phyloP scores from a whole-genome alignment of 2,113 vertebrate genomes.

The Galbula dea region DNA sequence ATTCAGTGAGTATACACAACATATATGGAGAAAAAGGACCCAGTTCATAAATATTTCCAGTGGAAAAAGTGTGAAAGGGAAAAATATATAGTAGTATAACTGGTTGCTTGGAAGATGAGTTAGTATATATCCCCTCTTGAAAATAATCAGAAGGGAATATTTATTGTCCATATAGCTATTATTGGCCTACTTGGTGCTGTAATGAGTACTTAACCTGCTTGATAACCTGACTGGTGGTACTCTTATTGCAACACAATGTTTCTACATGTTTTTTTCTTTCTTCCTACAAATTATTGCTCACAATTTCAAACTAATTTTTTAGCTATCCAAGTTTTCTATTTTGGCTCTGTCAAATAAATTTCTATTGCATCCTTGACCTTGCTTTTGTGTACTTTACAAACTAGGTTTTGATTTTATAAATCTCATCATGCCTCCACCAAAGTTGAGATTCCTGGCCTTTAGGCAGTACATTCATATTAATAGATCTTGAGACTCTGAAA shows the following conservation, averaged over 20 bases:
- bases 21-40: neutral
- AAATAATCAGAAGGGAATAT: neutral
- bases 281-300: neutral
- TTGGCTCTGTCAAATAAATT: neutral
- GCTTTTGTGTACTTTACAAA: neutral
- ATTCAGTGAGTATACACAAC: neutral
- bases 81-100: neutral
- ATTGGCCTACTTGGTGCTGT: neutral
- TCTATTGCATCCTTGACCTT: neutral
- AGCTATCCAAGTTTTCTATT: neutral
- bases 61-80: neutral
- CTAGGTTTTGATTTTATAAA: neutral
- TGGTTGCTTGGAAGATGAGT: neutral
- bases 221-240: neutral
- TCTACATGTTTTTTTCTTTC: neutral
- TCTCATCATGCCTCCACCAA: neutral
- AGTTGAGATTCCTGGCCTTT: neutral
- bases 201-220: neutral
- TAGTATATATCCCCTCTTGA: neutral
- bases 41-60: neutral
- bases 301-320: neutral
- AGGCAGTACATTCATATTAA: neutral
- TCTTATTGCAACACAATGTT: neutral
- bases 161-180: neutral
- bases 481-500: neutral